Conservation (phyloP, 2,113 vertebrate genomes). For the Orycteropus afer region DNA sequence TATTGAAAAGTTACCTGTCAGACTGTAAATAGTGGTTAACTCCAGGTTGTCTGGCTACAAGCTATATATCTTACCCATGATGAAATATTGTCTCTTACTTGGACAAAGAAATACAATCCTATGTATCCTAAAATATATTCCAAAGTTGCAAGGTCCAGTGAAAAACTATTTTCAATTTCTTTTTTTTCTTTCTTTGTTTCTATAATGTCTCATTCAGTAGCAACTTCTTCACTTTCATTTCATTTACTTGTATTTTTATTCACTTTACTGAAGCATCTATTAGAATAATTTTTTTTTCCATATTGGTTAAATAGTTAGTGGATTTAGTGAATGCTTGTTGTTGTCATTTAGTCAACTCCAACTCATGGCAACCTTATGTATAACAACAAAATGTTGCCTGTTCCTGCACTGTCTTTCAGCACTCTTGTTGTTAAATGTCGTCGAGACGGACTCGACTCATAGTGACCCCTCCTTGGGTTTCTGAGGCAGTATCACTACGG, state of each 20-base stretch:
- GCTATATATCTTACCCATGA: accelerated
- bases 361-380: no score
- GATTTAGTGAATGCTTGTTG: not conserved
- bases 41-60: not conserved
- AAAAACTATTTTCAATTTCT: not conserved
- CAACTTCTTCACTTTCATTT: not conserved
- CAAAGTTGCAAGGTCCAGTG: not conserved
- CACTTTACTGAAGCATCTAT: not conserved
- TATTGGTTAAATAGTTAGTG: not conserved
- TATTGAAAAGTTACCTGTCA: not conserved
- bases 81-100: no score
- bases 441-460: no score
- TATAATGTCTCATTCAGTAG: not conserved
- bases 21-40: not conserved
- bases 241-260: not conserved
- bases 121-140: not conserved
- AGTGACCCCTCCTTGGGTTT: no score
- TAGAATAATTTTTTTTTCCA: not conserved
- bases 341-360: no score
- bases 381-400: no score
- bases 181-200: not conserved
- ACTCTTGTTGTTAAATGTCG: no score
- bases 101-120: not conserved
- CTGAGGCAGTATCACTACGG: no score
- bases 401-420: no score